Evolutionary conservation across 2,888 invertebrate species (phyloP).

Genomic region (Torymus tubicola): DNA sequence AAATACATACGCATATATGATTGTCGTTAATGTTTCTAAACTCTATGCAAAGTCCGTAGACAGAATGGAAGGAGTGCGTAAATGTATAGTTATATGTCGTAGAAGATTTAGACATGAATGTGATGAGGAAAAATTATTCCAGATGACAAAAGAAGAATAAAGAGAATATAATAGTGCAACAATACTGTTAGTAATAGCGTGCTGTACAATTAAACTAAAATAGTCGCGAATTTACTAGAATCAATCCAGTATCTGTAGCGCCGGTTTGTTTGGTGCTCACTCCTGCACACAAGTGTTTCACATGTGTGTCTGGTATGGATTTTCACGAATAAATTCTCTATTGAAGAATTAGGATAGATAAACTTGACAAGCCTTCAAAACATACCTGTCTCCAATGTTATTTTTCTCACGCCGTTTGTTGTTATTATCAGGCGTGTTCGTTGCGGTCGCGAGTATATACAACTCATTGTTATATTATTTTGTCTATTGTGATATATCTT

Average conservation of each 20-base stretch:
- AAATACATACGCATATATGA: constrained; percentile 59
- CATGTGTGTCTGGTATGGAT: constrained; percentile 27
- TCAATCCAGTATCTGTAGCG: constrained; percentile 23
- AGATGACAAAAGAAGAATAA: constrained; percentile 39
- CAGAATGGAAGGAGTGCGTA: constrained; percentile 48
- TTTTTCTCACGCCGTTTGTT: constrained; percentile 25
- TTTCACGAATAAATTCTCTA: constrained; percentile 35
- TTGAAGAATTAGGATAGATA: constrained; percentile 37
- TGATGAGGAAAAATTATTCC: constrained; percentile 49
- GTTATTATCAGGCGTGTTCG: constrained; percentile 42
- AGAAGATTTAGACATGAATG: constrained; percentile 48
- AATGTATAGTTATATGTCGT: constrained; percentile 51
- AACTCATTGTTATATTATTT: constrained; percentile 43
- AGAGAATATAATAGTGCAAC: constrained; percentile 42
- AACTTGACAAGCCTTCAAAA: constrained; percentile 24
- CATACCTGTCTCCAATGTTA: constrained; percentile 23
- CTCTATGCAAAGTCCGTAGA: constrained; percentile 65
- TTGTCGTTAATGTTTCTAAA: constrained; percentile 73
- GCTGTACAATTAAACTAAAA: constrained; percentile 32
- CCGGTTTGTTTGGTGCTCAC: constrained; percentile 39
- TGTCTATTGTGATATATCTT: constrained; percentile 10
- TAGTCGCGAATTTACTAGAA: constrained; percentile 32
- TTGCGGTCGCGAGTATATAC: constrained; percentile 23
- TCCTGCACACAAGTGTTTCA: constrained; percentile 38
- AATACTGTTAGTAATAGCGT: constrained; percentile 35